Conservation (phyloP, 1,140 invertebrate genomes). For the Macrobrachium rosenbergii region DNA sequence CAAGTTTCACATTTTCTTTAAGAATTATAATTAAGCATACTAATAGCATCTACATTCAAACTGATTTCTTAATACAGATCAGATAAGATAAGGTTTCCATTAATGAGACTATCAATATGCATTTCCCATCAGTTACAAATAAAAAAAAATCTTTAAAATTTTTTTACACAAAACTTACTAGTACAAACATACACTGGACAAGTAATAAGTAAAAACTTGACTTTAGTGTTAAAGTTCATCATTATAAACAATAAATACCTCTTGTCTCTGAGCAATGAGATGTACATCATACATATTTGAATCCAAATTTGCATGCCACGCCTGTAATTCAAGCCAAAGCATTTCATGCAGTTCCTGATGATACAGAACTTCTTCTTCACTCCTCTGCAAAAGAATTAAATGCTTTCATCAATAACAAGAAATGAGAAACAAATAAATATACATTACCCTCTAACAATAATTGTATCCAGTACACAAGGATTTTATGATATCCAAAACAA, state of each 20-base stretch:
- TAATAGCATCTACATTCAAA: no score
- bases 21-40: no score
- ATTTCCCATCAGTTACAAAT: no score
- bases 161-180: no score
- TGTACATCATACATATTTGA: slow-evolving; percentile 82
- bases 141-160: no score
- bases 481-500: background rate
- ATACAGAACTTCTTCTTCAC: slow-evolving; percentile 86
- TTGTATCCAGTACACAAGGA: no score
- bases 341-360: slow-evolving; percentile 89
- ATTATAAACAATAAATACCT: slow-evolving; percentile 72
- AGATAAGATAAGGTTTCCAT: no score
- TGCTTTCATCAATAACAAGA: background rate
- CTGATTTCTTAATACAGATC: no score
- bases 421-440: background rate
- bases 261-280: slow-evolving; percentile 80
- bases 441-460: background rate
- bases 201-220: no score
- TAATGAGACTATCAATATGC: no score
- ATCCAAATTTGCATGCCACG: slow-evolving; percentile 81
- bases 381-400: slow-evolving; percentile 74
- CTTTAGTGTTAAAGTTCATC: background rate
- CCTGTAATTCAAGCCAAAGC: slow-evolving; percentile 91
- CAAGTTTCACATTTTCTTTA: no score
- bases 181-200: background rate